Base-by-base conservation (phyloP, 2,113 vertebrate species). In the Macroglossus sobrinus region DNA sequence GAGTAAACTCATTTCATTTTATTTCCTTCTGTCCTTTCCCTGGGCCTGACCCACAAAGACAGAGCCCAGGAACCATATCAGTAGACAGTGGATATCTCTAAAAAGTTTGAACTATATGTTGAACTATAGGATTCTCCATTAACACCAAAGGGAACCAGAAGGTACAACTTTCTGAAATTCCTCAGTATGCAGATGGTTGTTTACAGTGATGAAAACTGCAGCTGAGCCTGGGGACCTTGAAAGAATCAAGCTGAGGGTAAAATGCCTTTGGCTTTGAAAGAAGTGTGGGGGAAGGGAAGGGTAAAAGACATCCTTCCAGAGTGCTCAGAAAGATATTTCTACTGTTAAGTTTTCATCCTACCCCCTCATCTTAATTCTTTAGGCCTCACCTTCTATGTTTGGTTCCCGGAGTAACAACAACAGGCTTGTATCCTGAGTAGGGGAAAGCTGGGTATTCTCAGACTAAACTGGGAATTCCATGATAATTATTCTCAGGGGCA, bases 1-100 rank as follows among this genome's bases (percentile, higher is more conserved):
- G 40, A 86, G 24, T 55, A 47, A 94, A 96, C 8, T 66, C 78
- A 71, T 76, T 93, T 91, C 64, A 93, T 75, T 85, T 84, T 84
- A n/a, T 45, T 91, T 92, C 43, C 88, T 89, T 91, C 35, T 72
- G 74, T 69, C 30, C 79, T 85, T 72, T 61, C 47, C 55, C 53
- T 5, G 75, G 57, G 50, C 9, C 50, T 79, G 84, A 89, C 22
- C 80, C 33, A 26, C 19, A 82, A 69, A 94, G 61, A 79, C 87
- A 88, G 43, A 95, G 68, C 2, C 61, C 28, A 89, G 78, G 87
- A 96, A 81, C 30, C 45, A 74, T 40, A 79, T 6, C 35, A 57
- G n/a, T 14, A 57, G 74, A 47, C 53, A 96, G 93, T 91, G 78
- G 84, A 50, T n/a, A 45, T 30, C 45, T 85, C 71, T 91, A 72